Base-by-base conservation (phyloP, 2,797 vertebrate species). In the Muscicapa striata region DNA sequence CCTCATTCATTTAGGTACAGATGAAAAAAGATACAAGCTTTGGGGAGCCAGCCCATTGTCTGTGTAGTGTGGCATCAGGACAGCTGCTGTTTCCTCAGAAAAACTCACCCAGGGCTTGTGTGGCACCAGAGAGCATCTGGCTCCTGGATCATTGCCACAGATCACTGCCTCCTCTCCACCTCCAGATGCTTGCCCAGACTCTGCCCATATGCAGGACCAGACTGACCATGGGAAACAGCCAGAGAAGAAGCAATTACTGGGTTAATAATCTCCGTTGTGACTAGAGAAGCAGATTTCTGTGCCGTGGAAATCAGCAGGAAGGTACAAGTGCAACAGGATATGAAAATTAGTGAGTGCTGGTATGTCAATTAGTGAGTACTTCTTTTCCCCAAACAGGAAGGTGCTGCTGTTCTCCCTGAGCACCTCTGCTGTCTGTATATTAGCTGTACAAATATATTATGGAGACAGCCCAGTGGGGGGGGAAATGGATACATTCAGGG, bases 211-310 rank as follows among this genome's bases (percentile, higher is more conserved):
- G 4, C 64, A 45, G 48, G 48, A 49, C 32, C 81, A 67, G 59
- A 36, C 10, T 0, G 0, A 7, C 18, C 0, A 4, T 7, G 5
- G 66, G 38, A 57, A 81, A 58, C 20, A 88, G 66, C 9, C 48
- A 55, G 63, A 57, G 54, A 77, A 78, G 84, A 34, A 55, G 54
- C 38, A 77, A 26, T 80, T 73, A 48, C 19, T 52, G 93, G 36
- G 58, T 66, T 90, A 82, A 61, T 23, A 40, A 78, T 40, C 54
- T 77, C 59, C 1, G 0, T 3, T 76, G 45, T 48, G 51, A 30
- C 36, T 72, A 23, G 1, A 10, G 40, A 43, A 75, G 20, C n/a
- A 10, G 40, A 43, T 72, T 74, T 52, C 61, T 74, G 8, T 66
- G 76, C 54, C 10, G 1, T 55, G 55, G 72, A 87, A 87, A 80